These are phyloP conservation scores for Epizoanthus stellaris DNA, from an alignment of 92 coral and sea anemone species.

Conservation along the genomic window DNA sequence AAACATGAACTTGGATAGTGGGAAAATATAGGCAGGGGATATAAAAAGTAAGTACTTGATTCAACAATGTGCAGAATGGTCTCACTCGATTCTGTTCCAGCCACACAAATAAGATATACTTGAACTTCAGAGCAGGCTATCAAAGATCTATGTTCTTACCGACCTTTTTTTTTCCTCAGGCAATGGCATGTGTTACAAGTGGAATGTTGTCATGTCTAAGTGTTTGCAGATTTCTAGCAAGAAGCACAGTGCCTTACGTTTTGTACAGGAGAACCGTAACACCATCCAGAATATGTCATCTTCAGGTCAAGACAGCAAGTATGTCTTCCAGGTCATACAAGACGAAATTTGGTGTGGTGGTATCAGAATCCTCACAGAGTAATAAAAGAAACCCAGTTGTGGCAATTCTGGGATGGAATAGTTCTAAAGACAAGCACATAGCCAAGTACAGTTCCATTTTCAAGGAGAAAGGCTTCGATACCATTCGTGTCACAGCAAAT, in stretches of 20 bases:
- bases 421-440: slow-evolving; percentile 79
- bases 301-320: background rate
- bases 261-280: background rate
- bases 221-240: background rate
- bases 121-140: background rate
- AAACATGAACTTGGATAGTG: no score
- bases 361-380: slow-evolving; percentile 47
- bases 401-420: slow-evolving; percentile 95
- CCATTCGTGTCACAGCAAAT: slow-evolving; percentile 79
- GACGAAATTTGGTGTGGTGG: slow-evolving; percentile 69
- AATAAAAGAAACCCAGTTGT: slow-evolving; percentile 69
- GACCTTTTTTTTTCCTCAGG: background rate
- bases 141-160: no score
- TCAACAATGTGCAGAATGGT: no score
- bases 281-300: background rate
- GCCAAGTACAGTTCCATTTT: slow-evolving; percentile 85
- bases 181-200: background rate
- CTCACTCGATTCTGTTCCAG: no score
- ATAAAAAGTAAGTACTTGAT: no score
- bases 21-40: no score
- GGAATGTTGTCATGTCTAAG: background rate
- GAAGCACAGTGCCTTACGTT: background rate
- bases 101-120: no score
- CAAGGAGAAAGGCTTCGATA: slow-evolving; percentile 76
- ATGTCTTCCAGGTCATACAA: background rate